phyloP scores from a whole-genome alignment of 2,797 vertebrate species.

The Enteromius mattozi region DNA sequence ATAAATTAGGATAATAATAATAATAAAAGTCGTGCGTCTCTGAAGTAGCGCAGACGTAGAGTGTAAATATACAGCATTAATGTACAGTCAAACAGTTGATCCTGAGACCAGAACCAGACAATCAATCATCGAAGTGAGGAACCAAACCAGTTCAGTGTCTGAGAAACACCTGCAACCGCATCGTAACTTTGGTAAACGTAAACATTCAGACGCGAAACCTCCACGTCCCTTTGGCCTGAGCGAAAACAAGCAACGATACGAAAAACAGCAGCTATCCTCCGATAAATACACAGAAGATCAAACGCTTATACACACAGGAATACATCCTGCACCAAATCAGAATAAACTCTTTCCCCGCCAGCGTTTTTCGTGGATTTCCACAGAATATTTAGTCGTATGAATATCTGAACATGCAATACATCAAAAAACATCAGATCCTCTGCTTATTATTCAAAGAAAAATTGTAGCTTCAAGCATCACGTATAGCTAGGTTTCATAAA shows the following conservation, averaged over 20 bases:
- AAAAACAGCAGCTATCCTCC: slow-evolving; percentile 40
- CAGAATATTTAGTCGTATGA: too few species aligned
- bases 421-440: too few species aligned
- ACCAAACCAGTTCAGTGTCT: neutral
- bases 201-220: slow-evolving; percentile 42
- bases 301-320: neutral
- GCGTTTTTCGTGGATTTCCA: too few species aligned
- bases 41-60: neutral
- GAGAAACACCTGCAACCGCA: too few species aligned
- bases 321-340: neutral
- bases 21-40: neutral
- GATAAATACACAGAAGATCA: slow-evolving; percentile 28
- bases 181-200: slow-evolving; percentile 36
- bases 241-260: slow-evolving; percentile 11
- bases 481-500: too few species aligned
- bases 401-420: too few species aligned
- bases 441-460: too few species aligned
- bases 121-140: neutral
- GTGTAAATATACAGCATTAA: neutral
- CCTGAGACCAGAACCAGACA: neutral
- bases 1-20: slow-evolving; percentile 1
- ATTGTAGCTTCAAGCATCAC: too few species aligned
- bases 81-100: neutral
- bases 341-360: too few species aligned
- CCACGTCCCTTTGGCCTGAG: slow-evolving; percentile 52